Conservation (phyloP, 2,113 vertebrate genomes). For the Muscicapa adusta region DNA sequence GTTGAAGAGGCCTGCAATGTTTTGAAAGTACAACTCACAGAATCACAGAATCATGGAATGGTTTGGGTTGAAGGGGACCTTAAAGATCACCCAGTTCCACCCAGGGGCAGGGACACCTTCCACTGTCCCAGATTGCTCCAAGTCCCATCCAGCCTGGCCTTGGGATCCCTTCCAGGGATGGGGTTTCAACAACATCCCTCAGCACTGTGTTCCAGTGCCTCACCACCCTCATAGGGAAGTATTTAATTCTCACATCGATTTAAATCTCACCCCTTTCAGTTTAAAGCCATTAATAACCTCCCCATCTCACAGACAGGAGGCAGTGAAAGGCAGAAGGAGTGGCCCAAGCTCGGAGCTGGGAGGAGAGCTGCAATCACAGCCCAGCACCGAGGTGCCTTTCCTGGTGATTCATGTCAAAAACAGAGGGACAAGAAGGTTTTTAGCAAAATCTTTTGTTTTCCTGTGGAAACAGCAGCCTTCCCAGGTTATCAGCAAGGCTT, state of each 20-base stretch:
- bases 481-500: not conserved
- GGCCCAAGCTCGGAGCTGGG: not conserved
- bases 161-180: not conserved
- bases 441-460: not conserved
- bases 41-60: not conserved
- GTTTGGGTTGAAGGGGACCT: not conserved
- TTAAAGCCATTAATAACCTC: not conserved
- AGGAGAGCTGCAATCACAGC: rapidly evolving
- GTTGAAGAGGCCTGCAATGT: not conserved
- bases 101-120: not conserved
- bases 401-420: not conserved
- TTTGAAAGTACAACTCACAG: not conserved
- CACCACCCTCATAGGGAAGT: not conserved
- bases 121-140: not conserved
- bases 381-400: not conserved
- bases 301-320: not conserved
- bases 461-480: not conserved
- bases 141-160: rapidly evolving
- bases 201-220: not conserved
- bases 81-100: not conserved
- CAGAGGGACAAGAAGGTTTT: not conserved
- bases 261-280: not conserved
- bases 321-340: not conserved
- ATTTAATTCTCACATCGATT: not conserved
- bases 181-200: not conserved